A percentile compares a stretch with the other conserved stretches of the same genome.
Conservation (phyloP, 2,797 vertebrate genomes). For the Pampus argenteus region DNA sequence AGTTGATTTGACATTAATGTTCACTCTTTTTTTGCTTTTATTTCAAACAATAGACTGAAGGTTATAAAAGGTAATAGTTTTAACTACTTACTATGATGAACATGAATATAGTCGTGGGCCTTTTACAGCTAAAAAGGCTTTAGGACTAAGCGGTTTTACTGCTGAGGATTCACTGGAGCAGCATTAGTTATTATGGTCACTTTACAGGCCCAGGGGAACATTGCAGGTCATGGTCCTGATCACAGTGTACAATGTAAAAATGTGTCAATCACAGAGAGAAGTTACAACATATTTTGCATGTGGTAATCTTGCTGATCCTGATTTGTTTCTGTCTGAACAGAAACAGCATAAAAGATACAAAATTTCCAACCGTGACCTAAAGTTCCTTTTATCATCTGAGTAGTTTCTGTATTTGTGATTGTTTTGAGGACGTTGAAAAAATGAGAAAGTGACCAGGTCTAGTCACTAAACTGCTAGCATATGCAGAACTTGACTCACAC, state of each 20-base stretch:
- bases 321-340: too few relatives aligned
- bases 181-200: constrained; percentile 46
- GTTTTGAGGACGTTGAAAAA: not conserved
- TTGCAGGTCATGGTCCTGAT: constrained; percentile 13
- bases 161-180: constrained; percentile 50
- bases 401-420: not conserved
- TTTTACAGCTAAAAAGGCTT: constrained; percentile 36
- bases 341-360: not conserved
- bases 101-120: constrained; percentile 9
- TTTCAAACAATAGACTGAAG: constrained; percentile 4
- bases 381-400: not conserved
- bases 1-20: not conserved
- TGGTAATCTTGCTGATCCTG: too few relatives aligned
- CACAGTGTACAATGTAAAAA: not conserved
- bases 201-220: constrained; percentile 9
- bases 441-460: not conserved
- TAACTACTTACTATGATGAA: not conserved
- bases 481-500: constrained; percentile 17
- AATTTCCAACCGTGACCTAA: not conserved
- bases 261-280: not conserved
- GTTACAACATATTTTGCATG: not conserved
- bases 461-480: constrained; percentile 22
- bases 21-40: not conserved
- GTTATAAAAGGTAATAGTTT: constrained; percentile 10
- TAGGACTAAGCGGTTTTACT: constrained; percentile 52